These are phyloP conservation scores for Amphilophus citrinellus DNA, from an alignment of 2,113 vertebrate species.

Conservation along the genomic window DNA sequence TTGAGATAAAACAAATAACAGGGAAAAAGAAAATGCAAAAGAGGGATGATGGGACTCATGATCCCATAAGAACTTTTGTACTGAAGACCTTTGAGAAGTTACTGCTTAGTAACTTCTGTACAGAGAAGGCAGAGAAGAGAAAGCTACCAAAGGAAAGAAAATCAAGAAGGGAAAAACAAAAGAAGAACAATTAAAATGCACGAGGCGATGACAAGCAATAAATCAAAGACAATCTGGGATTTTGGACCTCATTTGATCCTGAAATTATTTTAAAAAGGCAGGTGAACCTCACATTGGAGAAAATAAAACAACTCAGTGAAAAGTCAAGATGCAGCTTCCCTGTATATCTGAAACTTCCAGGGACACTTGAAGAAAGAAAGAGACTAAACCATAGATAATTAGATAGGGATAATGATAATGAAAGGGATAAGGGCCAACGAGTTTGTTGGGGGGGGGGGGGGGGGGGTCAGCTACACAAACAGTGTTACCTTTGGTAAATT, in stretches of 20 bases:
- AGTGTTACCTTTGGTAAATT: slow-evolving; percentile 68
- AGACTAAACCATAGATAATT: not conserved
- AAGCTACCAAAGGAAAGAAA: not conserved
- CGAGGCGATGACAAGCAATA: not conserved
- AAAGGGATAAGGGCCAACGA: not conserved
- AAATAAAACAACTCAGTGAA: not conserved
- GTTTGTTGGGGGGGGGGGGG: not conserved
- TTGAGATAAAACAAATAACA: not conserved
- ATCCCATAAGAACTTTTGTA: not conserved
- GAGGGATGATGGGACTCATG: not conserved
- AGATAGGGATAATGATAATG: slow-evolving; percentile 27
- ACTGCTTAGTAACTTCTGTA: not conserved
- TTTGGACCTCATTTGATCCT: not conserved
- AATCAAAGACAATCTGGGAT: not conserved
- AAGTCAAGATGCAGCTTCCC: not conserved
- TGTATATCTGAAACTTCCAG: not conserved
- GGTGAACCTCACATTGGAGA: not conserved
- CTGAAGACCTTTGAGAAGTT: not conserved
- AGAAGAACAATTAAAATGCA: too few relatives aligned
- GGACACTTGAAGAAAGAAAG: not conserved
- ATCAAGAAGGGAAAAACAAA: not conserved
- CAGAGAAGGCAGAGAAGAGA: not conserved
- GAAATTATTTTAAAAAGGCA: not conserved
- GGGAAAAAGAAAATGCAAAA: not conserved
- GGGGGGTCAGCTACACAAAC: slow-evolving; percentile 51